Base-by-base conservation (phyloP, 2,113 vertebrate species). In the Rhodinocichla rosea region DNA sequence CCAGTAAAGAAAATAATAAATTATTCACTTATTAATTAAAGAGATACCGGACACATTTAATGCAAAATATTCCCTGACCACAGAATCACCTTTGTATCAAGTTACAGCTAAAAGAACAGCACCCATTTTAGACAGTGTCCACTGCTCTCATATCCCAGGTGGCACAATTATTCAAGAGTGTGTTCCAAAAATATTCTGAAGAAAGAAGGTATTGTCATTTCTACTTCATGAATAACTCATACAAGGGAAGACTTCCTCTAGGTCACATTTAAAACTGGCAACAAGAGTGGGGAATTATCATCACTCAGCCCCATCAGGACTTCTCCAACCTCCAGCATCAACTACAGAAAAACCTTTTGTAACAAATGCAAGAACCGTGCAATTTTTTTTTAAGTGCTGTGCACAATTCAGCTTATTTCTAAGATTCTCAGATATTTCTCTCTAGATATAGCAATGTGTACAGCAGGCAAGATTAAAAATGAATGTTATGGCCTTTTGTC, bases 401-500 rank as follows among this genome's bases (percentile, higher is more conserved):
- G 10, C 45, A 68, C 28, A 82, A 24, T 62, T 83, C 40, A 62
- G 10, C 10, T 64, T 33, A 57, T 60, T 89, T 83, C 13, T 37
- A 71, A 87, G 59, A 32, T 32, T 79, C 17, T 44, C n/a, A 57
- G 39, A 26, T 71, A 87, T 22, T 84, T 94, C 42, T 42, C 47
- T 92, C 59, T 35, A 55, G 22, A 45, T 45, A 49, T 0, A 74
- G 32, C 20, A 68, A 60, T 4, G 2, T 19, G 17, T 60, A 84
- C 7, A 73, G 35, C 75, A 85, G n/a, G 26, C 30, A 93, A 80
- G 53, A 85, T 49, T 68, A 33, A 87, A 87, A 90, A 60, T 16
- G 0, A 60, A 62, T 5, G 5, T 42, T 53, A 73, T 1, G 2
- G 40, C 15, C 22, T 65, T 76, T 8, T 21, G 6, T 33, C 32